phyloP scores from a whole-genome alignment of 2,113 vertebrate species.

The Felis catus region DNA sequence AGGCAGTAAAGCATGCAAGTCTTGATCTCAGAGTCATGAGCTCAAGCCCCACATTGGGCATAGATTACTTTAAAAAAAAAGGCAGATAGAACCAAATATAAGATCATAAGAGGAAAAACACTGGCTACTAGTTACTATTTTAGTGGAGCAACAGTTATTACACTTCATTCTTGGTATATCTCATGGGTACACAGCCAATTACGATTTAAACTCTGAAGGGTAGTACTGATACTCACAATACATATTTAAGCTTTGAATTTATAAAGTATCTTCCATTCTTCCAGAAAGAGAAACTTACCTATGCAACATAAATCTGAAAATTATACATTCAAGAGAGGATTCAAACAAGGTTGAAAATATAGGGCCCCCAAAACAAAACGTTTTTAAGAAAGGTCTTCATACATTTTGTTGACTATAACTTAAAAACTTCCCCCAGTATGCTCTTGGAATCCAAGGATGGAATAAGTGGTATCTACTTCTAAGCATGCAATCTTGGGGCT shows the following conservation, averaged over 20 bases:
- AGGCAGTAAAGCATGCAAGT: not conserved
- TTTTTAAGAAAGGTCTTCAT: not conserved
- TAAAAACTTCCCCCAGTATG: not conserved
- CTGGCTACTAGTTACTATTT: not conserved
- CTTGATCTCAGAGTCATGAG: not conserved
- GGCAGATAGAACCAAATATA: not conserved
- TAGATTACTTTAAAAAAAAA: not conserved
- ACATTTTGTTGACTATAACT: not conserved
- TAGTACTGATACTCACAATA: slow-evolving; percentile 15
- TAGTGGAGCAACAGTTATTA: not conserved
- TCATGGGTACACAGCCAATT: not conserved
- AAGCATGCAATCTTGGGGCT: not conserved
- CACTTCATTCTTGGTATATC: not conserved
- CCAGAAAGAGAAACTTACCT: not conserved
- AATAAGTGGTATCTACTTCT: not conserved
- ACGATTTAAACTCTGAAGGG: slow-evolving; percentile 2
- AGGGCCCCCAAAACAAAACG: not conserved
- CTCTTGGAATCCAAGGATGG: not conserved
- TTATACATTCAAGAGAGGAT: not conserved
- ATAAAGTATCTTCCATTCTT: not conserved
- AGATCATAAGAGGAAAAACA: not conserved
- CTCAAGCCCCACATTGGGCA: not conserved
- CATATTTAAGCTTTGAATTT: not conserved
- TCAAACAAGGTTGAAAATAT: not conserved
- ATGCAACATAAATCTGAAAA: slow-evolving; percentile 24